Evolutionary conservation across 1,140 invertebrate species (phyloP), one percentile per base, ranked within the genome.

Genomic region (Pogonomyrmex barbatus): DNA sequence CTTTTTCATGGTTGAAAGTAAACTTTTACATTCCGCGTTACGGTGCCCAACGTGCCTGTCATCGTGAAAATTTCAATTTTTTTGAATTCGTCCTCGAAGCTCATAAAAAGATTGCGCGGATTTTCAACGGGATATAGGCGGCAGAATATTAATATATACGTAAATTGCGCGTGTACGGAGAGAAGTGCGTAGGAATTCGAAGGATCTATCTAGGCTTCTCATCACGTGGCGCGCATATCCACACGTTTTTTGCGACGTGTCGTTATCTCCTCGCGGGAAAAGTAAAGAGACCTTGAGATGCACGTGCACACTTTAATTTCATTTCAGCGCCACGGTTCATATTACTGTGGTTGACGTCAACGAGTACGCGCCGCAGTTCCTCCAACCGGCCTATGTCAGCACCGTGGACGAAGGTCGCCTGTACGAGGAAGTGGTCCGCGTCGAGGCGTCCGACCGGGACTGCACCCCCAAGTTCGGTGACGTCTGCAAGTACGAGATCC

Each of bases 281-380:
- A 45, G 9, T 12, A 54, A 12, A 79, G 47, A 52, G 33, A 70
- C 14, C 45, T 42, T 36, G 56, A 36, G 10, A 24, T 83, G 39
- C 10, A 58, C 45, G 52, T 54, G 50, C 58, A 52, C 6, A 73
- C 54, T 30, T 87, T 89, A 92, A 89, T 94, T 93, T 94, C 91
- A 93, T 95, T 96, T 45, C 96, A 98, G 98, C 92, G 98, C 98
- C 0, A 98, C 98, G 82, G 98, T 99, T 52, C 98, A 98, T 94
- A 98, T 99, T 89, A 98, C 97, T n/a, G 98, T 99, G 71, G 97
- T 98, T 60, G 98, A 99, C 95, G 98, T 99, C 77, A 99, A 99
- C 95, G 98, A 99, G 92, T 99, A 97, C 94, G 97, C 98, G 8
- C 98, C 98, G 2, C 97, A 97, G 60, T 99, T 99, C 95, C 95